A percentile compares a stretch with the other conserved stretches of the same genome.
Evolutionary conservation across 2,797 vertebrate genomes (phyloP).

Genomic region (Nyctibius grandis): DNA sequence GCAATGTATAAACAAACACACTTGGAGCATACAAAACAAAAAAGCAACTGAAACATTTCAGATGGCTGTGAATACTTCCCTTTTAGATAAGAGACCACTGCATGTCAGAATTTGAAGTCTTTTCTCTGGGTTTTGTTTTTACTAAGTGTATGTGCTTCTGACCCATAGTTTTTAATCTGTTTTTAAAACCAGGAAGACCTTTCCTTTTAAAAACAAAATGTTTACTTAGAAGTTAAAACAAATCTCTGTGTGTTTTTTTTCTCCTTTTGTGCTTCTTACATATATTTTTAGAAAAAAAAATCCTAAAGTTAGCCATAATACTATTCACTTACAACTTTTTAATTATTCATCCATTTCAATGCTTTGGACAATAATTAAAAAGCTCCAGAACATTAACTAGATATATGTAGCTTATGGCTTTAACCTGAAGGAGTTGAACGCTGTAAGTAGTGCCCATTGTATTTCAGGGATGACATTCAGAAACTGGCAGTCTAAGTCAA

Average conservation of each 20-base stretch:
- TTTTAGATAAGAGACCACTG: neutral
- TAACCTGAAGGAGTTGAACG: neutral
- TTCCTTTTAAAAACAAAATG: neutral
- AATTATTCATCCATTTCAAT: neutral
- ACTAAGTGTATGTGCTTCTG: neutral
- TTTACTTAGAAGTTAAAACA: neutral
- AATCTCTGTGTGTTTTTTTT: neutral
- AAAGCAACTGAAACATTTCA: neutral
- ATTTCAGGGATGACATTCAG: neutral
- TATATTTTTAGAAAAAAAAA: neutral
- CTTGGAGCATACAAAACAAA: neutral
- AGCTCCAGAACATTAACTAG: neutral
- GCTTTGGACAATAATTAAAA: neutral
- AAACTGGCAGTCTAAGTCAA: neutral
- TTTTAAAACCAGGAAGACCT: neutral
- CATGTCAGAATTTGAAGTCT: neutral
- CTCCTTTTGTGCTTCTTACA: neutral
- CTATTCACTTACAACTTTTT: neutral
- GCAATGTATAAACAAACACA: neutral
- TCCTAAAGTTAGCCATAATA: neutral
- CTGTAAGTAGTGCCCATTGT: neutral
- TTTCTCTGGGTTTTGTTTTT: neutral
- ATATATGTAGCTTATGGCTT: neutral
- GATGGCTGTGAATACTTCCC: neutral
- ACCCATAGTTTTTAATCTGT: neutral